phyloP scores from a whole-genome alignment of 1,140 invertebrate species.

The Leptinotarsa defecta region DNA sequence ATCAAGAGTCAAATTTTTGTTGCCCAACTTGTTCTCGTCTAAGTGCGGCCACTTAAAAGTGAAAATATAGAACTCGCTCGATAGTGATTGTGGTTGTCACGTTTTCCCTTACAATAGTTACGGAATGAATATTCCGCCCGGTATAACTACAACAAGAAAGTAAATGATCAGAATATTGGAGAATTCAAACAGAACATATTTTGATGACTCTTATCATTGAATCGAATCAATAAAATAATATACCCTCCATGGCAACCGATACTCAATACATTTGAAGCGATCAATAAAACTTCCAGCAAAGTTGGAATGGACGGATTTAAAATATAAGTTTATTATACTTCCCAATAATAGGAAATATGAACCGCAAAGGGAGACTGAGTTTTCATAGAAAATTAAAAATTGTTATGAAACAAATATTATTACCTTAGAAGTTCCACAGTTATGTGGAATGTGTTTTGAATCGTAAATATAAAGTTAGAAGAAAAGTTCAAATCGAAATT shows the following conservation, averaged over 20 bases:
- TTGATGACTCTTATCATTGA: not conserved
- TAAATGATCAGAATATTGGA: not conserved
- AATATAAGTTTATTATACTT: not conserved
- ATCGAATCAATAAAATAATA: slow-evolving; percentile 6
- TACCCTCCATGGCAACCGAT: slow-evolving; percentile 23
- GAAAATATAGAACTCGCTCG: no score
- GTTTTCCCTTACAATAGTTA: no score
- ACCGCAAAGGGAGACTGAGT: not conserved
- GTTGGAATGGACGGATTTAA: not conserved
- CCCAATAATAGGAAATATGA: not conserved
- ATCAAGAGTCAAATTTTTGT: no score
- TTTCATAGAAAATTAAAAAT: not conserved
- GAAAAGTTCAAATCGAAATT: no score
- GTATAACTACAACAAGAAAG: not conserved
- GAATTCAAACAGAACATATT: not conserved
- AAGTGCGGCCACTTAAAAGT: no score
- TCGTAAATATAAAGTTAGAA: no score
- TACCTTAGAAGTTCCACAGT: no score
- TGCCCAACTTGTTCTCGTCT: no score
- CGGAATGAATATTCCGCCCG: no score
- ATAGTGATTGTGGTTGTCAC: no score
- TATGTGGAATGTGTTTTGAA: no score
- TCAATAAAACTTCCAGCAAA: slow-evolving; percentile 18
- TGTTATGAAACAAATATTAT: not conserved
- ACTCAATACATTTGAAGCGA: slow-evolving; percentile 22